Evolutionary conservation across 1,140 invertebrate species (phyloP).

Genomic region (Scaptomyza montana): DNA sequence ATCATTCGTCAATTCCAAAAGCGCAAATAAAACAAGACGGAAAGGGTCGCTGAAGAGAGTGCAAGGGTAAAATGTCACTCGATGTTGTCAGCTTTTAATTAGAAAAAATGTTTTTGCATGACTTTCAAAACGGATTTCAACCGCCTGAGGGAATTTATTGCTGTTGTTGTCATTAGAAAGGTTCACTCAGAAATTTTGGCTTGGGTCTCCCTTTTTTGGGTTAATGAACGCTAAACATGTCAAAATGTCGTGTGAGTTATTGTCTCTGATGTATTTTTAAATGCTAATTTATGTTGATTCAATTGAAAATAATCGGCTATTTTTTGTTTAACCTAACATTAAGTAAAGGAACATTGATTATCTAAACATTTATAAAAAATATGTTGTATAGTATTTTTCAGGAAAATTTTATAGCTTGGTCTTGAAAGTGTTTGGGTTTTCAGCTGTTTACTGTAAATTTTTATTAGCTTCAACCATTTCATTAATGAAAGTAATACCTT

Average conservation of each 20-base stretch:
- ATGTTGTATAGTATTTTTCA: no score
- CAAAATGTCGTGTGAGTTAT: conserved; percentile 34
- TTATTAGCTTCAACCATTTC: not conserved
- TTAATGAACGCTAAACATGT: conserved; percentile 55
- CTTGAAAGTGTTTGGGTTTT: not conserved
- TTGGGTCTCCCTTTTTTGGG: conserved; percentile 10
- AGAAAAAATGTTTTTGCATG: conserved; percentile 61
- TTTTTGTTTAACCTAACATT: not conserved
- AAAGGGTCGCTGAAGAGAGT: not conserved
- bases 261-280: conserved; percentile 16
- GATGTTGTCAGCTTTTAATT: conserved; percentile 64
- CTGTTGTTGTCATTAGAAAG: conserved; percentile 44
- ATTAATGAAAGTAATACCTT: not conserved
- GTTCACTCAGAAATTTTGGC: conserved; percentile 9
- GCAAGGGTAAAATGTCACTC: conserved; percentile 25
- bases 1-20: conserved; percentile 54
- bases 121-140: conserved; percentile 47
- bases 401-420: no score
- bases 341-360: no score
- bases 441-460: not conserved
- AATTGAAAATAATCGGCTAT: not conserved
- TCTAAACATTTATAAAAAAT: not conserved
- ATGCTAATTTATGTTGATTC: conserved; percentile 44
- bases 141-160: conserved; percentile 21
- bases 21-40: conserved; percentile 4